Conservation (phyloP, 2,888 invertebrate genomes). For the Drosophila eohydei region DNA sequence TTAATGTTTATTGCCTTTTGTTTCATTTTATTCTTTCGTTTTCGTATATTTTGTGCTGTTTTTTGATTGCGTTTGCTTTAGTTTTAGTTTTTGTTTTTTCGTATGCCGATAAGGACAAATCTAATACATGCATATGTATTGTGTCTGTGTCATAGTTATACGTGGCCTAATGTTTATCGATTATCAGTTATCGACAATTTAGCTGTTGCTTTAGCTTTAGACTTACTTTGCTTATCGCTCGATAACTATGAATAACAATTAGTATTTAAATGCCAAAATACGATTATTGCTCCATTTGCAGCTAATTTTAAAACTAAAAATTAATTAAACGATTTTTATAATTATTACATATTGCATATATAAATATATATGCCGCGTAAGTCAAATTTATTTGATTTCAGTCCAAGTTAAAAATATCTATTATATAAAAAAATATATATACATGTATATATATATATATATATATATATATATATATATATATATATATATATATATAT, state of each 20-base stretch:
- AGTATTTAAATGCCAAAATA: conserved; percentile 19
- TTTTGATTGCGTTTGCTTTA: background rate
- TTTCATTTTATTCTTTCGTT: conserved; percentile 13
- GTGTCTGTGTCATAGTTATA: conserved; percentile 4
- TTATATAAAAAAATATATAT: conserved; percentile 26
- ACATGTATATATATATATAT: conserved; percentile 14
- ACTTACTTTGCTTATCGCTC: conserved; percentile 29
- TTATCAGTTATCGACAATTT: conserved; percentile 32
- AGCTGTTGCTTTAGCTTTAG: conserved; percentile 29
- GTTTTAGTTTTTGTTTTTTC: conserved; percentile 4
- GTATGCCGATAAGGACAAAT: conserved; percentile 17
- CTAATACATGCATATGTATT: conserved; percentile 17
- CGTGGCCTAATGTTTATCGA: conserved; percentile 33
- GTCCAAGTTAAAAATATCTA: conserved; percentile 68
- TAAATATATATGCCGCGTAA: conserved; percentile 54
- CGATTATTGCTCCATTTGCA: conserved; percentile 47
- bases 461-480: conserved; percentile 18
- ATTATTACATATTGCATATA: conserved; percentile 22
- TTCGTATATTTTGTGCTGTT: background rate
- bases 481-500: conserved; percentile 21
- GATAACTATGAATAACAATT: conserved; percentile 24
- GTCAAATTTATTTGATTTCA: conserved; percentile 78
- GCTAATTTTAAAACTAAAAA: conserved; percentile 45
- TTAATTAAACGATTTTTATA: conserved; percentile 32
- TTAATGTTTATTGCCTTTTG: conserved; percentile 30